Base-by-base conservation (phyloP, 2,888 invertebrate species). In the Lingula anatina region DNA sequence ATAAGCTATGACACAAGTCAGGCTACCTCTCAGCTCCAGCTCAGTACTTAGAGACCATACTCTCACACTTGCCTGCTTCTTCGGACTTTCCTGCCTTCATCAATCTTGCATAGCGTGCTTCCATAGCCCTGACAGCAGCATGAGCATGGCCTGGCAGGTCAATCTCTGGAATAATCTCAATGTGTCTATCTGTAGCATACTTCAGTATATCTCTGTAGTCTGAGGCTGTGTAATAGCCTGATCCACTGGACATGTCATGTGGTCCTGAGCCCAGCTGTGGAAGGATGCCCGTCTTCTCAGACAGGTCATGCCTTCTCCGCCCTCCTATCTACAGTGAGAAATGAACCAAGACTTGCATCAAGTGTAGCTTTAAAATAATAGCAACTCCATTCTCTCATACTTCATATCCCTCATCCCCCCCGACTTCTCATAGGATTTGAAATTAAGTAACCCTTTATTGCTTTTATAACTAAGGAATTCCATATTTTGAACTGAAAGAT, bases 141-240 rank as follows among this genome's bases (percentile, higher is more conserved):
- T 46, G 57, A 3, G 64, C 52, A 49, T 70, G 68, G n/a, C 68
- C 67, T 0, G 67, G 69, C 55, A 60, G 60, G 51, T 71, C 70
- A 37, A 71, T 57, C 58, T 71, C 71, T 5, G 71, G 70, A 47
- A 72, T 67, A 20, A 71, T 60, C 47, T 61, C 57, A 38, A 69
- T 64, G 50, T 66, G 60, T 12, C 62, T 59, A 0, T 53, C 49
- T 5, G 47, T 42, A 7, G 68, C 67, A 44, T 56, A 59, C 12
- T 40, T 39, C 5, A 69, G 51, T 28, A 69, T 66, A 1, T 64
- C 65, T 26, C 43, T 46, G 49, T 63, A 67, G 26, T 66, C 61
- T n/a, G 46, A 41, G 26, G 49, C 49, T 5, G 59, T 57, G 52
- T 59, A 66, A 53, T 40, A 65, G 20, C 61, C 63, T 12, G 49